Conservation (phyloP, 2,113 vertebrate genomes). For the Alouatta palliata region DNA sequence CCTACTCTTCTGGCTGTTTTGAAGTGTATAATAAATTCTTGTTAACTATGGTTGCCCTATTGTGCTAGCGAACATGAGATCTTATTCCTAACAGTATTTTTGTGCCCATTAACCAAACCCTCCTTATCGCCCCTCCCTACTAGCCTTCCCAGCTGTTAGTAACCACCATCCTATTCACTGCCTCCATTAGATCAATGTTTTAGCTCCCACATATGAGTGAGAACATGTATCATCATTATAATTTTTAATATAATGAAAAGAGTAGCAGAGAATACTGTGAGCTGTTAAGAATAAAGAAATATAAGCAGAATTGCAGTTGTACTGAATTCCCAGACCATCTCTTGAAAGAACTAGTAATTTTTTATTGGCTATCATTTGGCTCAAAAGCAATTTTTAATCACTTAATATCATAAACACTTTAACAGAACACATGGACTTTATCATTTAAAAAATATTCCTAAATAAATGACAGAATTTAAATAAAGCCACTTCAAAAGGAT, state of each 20-base stretch:
- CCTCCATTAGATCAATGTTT: not conserved
- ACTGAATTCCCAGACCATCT: not conserved
- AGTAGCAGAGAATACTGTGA: not conserved
- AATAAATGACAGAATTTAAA: slow-evolving; percentile 33
- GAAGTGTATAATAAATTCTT: not conserved
- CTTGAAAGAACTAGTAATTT: slow-evolving; percentile 27
- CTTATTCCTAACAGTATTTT: not conserved
- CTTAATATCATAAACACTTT: slow-evolving; percentile 49
- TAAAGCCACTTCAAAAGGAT: slow-evolving; percentile 23
- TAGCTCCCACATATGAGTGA: not conserved
- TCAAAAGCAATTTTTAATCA: slow-evolving; percentile 41
- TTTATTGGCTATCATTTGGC: slow-evolving; percentile 35
- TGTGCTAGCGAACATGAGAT: not conserved
- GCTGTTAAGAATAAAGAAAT: not conserved
- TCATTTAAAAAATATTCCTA: not conserved
- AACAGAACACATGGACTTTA: slow-evolving; percentile 13
- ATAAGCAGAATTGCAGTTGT: not conserved
- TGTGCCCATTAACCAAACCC: not conserved
- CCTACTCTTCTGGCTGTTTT: not conserved
- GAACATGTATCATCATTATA: not conserved
- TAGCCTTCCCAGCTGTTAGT: not conserved
- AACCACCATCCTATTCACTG: not conserved
- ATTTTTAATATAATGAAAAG: not conserved
- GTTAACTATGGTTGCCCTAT: not conserved
- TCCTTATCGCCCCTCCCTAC: not conserved